phyloP scores from a whole-genome alignment of 2,113 vertebrate species.

The Podarcis raffonei region DNA sequence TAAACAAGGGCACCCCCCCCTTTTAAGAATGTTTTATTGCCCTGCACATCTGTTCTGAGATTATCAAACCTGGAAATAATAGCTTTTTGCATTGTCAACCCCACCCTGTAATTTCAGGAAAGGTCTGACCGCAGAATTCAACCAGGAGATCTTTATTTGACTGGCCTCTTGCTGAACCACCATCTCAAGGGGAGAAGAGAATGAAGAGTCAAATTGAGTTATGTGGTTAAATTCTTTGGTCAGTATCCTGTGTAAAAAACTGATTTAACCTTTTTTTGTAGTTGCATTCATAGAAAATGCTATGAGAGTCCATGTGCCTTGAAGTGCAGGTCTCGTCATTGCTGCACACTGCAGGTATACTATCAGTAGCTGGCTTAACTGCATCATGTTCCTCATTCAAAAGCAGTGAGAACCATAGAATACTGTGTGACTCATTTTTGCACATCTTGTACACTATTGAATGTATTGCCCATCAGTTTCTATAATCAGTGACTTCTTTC shows the following conservation, averaged over 20 bases:
- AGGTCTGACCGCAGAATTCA: slow-evolving; percentile 38
- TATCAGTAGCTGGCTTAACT: neutral
- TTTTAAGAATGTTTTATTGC: slow-evolving; percentile 51
- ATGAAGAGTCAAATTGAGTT: slow-evolving; percentile 7
- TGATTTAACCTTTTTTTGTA: neutral
- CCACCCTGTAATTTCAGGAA: slow-evolving; percentile 49
- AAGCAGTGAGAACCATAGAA: neutral
- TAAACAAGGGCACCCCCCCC: slow-evolving; percentile 61
- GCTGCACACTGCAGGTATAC: neutral
- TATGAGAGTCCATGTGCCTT: no score
- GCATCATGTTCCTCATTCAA: neutral
- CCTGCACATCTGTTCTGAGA: slow-evolving; percentile 61
- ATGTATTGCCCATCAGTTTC: neutral
- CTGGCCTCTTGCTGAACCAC: slow-evolving; percentile 41
- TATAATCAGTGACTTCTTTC: neutral
- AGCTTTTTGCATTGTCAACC: slow-evolving; percentile 58
- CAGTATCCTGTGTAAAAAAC: neutral
- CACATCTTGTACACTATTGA: neutral
- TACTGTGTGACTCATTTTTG: neutral
- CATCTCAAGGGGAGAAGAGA: slow-evolving; percentile 24
- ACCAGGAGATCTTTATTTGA: slow-evolving; percentile 33
- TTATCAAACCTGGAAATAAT: slow-evolving; percentile 65
- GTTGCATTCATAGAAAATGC: neutral
- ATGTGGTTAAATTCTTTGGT: neutral
- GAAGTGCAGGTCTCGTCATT: no score